Conservation (phyloP, 2,888 invertebrate genomes). For the Hemicrepidius hirtus region DNA sequence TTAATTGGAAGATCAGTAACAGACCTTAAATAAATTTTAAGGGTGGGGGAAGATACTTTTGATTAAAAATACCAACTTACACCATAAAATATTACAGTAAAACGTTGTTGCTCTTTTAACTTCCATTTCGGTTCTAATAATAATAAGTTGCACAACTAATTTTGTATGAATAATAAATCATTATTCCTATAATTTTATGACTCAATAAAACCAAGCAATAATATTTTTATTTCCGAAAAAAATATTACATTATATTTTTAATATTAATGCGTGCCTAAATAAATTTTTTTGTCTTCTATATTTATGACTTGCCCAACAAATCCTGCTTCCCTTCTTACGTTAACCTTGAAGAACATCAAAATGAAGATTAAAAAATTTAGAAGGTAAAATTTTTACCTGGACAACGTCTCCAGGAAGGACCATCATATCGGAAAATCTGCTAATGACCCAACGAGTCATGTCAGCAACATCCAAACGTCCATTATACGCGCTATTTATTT, state of each 20-base stretch:
- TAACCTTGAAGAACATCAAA: too few relatives aligned
- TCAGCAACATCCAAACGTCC: constrained; percentile 1
- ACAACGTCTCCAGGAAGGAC: background rate
- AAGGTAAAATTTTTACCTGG: background rate
- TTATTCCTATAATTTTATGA: too few relatives aligned
- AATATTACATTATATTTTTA: background rate
- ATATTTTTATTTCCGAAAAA: too few relatives aligned
- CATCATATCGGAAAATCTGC: constrained; percentile 5
- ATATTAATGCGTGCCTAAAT: background rate
- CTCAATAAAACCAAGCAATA: too few relatives aligned
- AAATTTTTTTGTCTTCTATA: constrained; percentile 5
- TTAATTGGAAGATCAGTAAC: background rate
- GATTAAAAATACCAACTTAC: too few relatives aligned
- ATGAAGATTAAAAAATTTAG: too few relatives aligned
- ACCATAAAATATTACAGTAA: too few relatives aligned
- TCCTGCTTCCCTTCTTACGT: constrained; percentile 1
- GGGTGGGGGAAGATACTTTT: background rate
- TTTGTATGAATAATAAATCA: too few relatives aligned
- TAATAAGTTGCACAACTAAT: too few relatives aligned
- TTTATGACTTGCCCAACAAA: constrained; percentile 10
- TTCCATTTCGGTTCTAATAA: too few relatives aligned
- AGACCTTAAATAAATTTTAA: background rate
- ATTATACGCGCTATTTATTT: background rate
- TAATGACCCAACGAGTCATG: constrained; percentile 5
- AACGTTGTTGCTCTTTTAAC: too few relatives aligned